A percentile compares a stretch with the other conserved stretches of the same genome.
Evolutionary conservation across 2,113 vertebrate species (phyloP).

Genomic region (Ariopsis seemanni): DNA sequence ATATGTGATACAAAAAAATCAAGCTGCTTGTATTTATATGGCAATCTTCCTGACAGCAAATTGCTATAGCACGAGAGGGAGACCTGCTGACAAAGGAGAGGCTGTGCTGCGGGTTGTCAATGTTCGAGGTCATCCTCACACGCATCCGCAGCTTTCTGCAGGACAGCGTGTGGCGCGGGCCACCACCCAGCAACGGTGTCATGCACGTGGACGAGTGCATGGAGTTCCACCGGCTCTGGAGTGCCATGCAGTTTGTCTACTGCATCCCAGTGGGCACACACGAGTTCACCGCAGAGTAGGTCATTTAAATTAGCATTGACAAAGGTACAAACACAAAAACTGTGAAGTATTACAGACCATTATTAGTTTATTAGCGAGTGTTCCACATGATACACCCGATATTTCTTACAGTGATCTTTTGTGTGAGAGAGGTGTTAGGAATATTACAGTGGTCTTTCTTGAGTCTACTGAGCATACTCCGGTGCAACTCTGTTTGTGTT

Average conservation of each 20-base stretch:
- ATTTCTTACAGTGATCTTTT: background rate
- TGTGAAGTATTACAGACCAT: background rate
- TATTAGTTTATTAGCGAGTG: background rate
- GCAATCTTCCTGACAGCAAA: conserved; percentile 81
- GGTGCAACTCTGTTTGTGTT: conserved; percentile 5
- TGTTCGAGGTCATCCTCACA: conserved; percentile 98
- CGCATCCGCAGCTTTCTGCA: conserved; percentile 96
- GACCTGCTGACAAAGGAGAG: conserved; percentile 99
- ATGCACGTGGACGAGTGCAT: conserved; percentile 99
- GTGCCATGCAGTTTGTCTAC: conserved; percentile 99
- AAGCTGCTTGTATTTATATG: background rate
- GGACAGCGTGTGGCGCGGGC: conserved; percentile 94
- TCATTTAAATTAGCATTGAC: conserved; percentile 17
- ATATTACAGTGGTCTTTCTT: background rate
- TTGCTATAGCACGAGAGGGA: conserved; percentile 95
- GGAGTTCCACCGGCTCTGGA: conserved; percentile 98
- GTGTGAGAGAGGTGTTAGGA: background rate
- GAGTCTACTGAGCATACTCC: background rate
- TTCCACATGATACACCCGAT: background rate
- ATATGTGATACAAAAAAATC: background rate
- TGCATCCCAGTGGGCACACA: conserved; percentile 97
- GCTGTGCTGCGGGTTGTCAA: conserved; percentile 95
- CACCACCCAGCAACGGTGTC: conserved; percentile 94
- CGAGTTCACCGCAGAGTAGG: conserved; percentile 98
- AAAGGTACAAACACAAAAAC: background rate